Evolutionary conservation across 2,797 vertebrate genomes (phyloP), one percentile per base, ranked within the genome.

Genomic region (Gymnodraco acuticeps): DNA sequence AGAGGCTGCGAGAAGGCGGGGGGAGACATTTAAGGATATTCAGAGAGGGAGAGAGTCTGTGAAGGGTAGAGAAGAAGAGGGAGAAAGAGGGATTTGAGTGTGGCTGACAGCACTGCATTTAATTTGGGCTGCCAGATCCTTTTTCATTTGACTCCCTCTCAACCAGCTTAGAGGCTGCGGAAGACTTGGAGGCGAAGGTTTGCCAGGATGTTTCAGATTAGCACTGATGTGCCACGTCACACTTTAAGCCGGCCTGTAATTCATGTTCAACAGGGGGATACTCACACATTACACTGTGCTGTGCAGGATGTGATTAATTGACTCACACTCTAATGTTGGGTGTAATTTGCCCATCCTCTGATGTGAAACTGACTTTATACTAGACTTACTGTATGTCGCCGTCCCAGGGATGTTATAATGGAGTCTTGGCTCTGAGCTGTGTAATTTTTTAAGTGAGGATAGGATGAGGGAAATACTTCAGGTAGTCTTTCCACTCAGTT

Each of bases 191-290:
- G 88, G 91, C 87, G 82, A 94, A 88, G 92, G 90, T 92, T 93
- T 92, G 87, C 90, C 75, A 86, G 91, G 89, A 92, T 91, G 92
- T 90, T 88, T 92, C 87, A 92, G 93, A 94, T 94, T 94, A 93
- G 87, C 81, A 75, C 77, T 92, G 89, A 92, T 91, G 92, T 91
- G 87, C 90, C 91, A 89, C 92, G 85, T 92, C 91, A 92, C 90
- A 89, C 87, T 92, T 88, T 95, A 93, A 94, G 90, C 91, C 66
- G 65, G 87, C 86, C 92, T 93, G 90, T 94, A 94, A 94, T 93
- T 92, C 93, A 91, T 94, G 93, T 94, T 94, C 90, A 94, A 94
- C 94, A 94, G 92, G 92, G 89, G 91, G 93, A 94, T 95, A 93
- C 94, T 93, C 92, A 85, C 89, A 93, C 89, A 94, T 94, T 94